Percentiles rank a stretch among this genome's conserved stretches.
These are phyloP conservation scores for Micronycteris hirsuta DNA, from an alignment of 2,113 vertebrate genomes.

Conservation along the genomic window DNA sequence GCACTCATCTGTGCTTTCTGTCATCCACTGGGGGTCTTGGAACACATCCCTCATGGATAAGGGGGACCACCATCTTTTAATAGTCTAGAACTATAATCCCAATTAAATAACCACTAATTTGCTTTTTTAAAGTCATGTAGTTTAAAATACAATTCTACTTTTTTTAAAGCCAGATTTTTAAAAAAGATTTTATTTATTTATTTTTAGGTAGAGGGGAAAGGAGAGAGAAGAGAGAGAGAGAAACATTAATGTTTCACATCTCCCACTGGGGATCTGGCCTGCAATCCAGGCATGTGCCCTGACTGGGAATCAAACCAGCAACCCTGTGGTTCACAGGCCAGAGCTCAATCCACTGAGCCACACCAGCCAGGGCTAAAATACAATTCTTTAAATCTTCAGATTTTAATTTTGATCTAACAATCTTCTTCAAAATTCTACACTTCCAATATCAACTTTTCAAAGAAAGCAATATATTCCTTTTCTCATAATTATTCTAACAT, in stretches of 20 bases:
- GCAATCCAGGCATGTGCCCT: no score
- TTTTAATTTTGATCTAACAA: constrained; percentile 71
- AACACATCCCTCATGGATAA: not conserved
- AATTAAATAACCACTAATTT: constrained; percentile 80
- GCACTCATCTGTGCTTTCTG: not conserved
- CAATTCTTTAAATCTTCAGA: constrained; percentile 68
- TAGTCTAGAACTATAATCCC: constrained; percentile 74
- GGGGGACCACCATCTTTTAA: constrained; percentile 58
- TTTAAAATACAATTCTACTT: constrained; percentile 70
- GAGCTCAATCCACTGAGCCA: no score
- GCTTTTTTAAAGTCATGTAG: constrained; percentile 47
- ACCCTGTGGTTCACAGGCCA: no score
- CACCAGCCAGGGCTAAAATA: constrained; percentile 55
- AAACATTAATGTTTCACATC: no score
- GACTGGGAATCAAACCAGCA: no score
- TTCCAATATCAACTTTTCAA: not conserved
- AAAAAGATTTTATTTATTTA: no score
- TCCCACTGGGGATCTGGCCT: no score
- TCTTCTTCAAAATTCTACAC: constrained; percentile 16
- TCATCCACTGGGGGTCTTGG: not conserved
- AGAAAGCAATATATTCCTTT: not conserved
- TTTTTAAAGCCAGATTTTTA: no score
- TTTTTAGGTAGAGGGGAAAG: no score
- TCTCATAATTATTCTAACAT: not conserved
- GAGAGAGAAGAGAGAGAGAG: no score